These are phyloP conservation scores for Muraenolepis orangiensis DNA, from an alignment of 2,797 vertebrate species.

Conservation along the genomic window DNA sequence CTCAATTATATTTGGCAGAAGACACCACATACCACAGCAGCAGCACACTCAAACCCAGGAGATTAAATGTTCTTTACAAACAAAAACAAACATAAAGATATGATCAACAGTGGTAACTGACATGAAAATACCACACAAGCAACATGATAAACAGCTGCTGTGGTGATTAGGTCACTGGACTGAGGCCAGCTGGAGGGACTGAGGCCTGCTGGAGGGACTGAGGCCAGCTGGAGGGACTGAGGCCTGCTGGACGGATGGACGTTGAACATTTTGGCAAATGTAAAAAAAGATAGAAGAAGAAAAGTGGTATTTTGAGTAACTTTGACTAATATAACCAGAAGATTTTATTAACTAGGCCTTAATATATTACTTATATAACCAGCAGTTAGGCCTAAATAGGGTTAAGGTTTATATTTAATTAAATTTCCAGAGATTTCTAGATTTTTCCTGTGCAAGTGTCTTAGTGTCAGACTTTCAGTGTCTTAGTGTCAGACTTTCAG, in stretches of 20 bases:
- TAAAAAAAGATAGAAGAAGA: background rate
- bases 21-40: background rate
- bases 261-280: background rate
- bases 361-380: background rate
- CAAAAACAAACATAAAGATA: constrained; percentile 1
- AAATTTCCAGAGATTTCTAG: background rate
- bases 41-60: background rate
- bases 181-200: too few relatives aligned
- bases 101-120: background rate
- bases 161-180: too few relatives aligned
- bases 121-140: background rate
- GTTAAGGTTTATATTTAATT: background rate
- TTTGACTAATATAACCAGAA: background rate
- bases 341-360: background rate
- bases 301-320: background rate
- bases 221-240: too few relatives aligned
- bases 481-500: too few relatives aligned
- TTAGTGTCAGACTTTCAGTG: constrained; percentile 61
- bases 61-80: background rate
- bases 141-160: too few relatives aligned
- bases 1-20: background rate
- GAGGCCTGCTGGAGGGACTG: too few relatives aligned
- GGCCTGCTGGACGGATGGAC: too few relatives aligned
- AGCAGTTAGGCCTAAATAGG: background rate
- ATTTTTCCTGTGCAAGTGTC: constrained; percentile 57